A percentile compares a stretch with the other conserved stretches of the same genome.
phyloP scores from a whole-genome alignment of 2,113 vertebrate species.

The Guaruba guarouba region DNA sequence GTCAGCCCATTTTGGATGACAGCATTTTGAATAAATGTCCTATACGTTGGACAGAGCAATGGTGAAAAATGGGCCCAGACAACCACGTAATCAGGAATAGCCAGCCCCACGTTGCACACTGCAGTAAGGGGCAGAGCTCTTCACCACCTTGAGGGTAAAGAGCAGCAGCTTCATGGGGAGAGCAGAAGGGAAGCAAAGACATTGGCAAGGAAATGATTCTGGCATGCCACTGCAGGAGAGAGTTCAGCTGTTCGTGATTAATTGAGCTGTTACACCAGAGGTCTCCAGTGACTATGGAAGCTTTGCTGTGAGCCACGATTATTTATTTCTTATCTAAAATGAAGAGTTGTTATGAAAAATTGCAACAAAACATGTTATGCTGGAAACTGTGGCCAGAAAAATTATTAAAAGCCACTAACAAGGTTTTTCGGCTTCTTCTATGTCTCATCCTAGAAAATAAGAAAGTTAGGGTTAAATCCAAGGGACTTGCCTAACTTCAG shows the following conservation, averaged over 20 bases:
- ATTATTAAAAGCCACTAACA: conserved; percentile 29
- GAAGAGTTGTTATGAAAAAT: conserved; percentile 32
- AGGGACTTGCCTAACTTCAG: conserved; percentile 8
- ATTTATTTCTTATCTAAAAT: conserved; percentile 41
- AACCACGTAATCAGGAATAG: not conserved
- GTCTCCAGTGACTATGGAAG: conserved; percentile 23
- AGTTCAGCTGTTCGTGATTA: conserved; percentile 38
- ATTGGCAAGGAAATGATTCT: conserved; percentile 32
- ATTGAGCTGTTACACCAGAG: conserved; percentile 42
- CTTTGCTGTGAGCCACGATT: conserved; percentile 29
- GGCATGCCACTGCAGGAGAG: not conserved
- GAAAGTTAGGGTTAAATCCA: conserved; percentile 33
- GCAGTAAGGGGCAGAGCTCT: not conserved
- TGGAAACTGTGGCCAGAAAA: conserved; percentile 30
- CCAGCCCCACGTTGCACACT: not conserved
- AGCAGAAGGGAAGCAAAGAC: conserved; percentile 5
- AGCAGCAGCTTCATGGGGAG: not conserved
- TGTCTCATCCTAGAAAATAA: not conserved
- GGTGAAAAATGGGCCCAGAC: not conserved
- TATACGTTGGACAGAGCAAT: not conserved
- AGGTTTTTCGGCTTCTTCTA: not conserved
- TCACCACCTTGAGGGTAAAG: not conserved
- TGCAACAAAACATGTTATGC: not conserved
- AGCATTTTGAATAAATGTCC: not conserved
- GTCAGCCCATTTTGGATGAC: not conserved